Evolutionary conservation across 2,888 invertebrate species (phyloP).

Genomic region (Orthosia cruda): DNA sequence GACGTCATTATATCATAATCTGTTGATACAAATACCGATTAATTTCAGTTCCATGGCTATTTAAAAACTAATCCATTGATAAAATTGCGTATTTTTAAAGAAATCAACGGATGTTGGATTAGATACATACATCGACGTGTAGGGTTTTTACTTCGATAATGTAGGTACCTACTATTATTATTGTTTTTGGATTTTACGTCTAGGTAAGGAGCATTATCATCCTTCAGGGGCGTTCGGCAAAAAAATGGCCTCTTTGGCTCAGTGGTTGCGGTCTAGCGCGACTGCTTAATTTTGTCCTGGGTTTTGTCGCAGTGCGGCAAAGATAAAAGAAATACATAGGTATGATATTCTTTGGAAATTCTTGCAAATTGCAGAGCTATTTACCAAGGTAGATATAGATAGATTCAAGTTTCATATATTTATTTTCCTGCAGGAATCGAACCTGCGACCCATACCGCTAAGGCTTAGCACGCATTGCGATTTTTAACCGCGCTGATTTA

Average conservation of each 20-base stretch:
- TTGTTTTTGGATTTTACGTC: constrained; percentile 16
- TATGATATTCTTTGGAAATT: too few relatives aligned
- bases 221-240: too few relatives aligned
- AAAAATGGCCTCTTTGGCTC: background rate
- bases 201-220: background rate
- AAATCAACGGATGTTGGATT: constrained; percentile 53
- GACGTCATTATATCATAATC: constrained; percentile 73
- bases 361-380: background rate
- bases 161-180: background rate
- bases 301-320: background rate
- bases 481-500: too few relatives aligned
- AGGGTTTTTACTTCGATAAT: constrained; percentile 37
- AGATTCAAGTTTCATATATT: background rate
- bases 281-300: background rate
- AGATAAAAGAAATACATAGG: too few relatives aligned
- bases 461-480: too few relatives aligned
- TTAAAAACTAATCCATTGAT: constrained; percentile 70
- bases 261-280: background rate
- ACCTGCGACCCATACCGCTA: background rate
- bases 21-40: constrained; percentile 71
- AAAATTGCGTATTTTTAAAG: constrained; percentile 60
- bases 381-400: background rate
- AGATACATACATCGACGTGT: constrained; percentile 12
- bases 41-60: constrained; percentile 64
- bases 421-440: background rate